These are phyloP conservation scores for Drosophila emarginata DNA, from an alignment of 2,888 invertebrate genomes.

Conservation along the genomic window DNA sequence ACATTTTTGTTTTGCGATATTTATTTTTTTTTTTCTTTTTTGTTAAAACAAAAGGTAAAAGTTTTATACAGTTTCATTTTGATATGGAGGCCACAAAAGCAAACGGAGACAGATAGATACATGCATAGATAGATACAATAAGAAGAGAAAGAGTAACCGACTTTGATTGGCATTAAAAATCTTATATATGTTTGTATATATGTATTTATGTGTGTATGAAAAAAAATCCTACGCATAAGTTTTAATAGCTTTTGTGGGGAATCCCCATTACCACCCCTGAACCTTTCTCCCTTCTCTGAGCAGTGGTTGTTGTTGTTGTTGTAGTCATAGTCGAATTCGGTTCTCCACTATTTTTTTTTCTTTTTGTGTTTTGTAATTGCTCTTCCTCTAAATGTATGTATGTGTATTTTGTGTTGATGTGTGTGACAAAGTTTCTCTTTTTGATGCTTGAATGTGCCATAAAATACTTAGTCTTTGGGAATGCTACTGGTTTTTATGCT, in stretches of 20 bases:
- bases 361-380: conserved; percentile 53
- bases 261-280: background rate
- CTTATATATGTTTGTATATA: conserved; percentile 41
- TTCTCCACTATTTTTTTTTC: conserved; percentile 33
- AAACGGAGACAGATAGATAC: background rate
- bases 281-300: conserved; percentile 7
- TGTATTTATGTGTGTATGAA: background rate
- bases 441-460: conserved; percentile 53
- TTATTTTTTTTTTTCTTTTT: conserved; percentile 20
- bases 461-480: conserved; percentile 58
- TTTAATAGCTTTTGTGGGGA: conserved; percentile 57
- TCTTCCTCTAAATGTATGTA: conserved; percentile 8
- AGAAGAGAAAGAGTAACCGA: conserved; percentile 10
- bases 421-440: conserved; percentile 63
- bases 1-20: conserved; percentile 25
- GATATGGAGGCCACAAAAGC: conserved; percentile 14
- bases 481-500: conserved; percentile 60
- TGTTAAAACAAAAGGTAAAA: conserved; percentile 62
- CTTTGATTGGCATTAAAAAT: conserved; percentile 69
- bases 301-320: conserved; percentile 7
- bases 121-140: too few species aligned
- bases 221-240: conserved; percentile 55
- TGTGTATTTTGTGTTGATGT: background rate
- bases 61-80: conserved; percentile 31
- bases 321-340: conserved; percentile 45